Percentiles rank a stretch among this genome's conserved stretches.
Conservation (phyloP, 2,888 invertebrate genomes). For the Oasisia sp. region DNA sequence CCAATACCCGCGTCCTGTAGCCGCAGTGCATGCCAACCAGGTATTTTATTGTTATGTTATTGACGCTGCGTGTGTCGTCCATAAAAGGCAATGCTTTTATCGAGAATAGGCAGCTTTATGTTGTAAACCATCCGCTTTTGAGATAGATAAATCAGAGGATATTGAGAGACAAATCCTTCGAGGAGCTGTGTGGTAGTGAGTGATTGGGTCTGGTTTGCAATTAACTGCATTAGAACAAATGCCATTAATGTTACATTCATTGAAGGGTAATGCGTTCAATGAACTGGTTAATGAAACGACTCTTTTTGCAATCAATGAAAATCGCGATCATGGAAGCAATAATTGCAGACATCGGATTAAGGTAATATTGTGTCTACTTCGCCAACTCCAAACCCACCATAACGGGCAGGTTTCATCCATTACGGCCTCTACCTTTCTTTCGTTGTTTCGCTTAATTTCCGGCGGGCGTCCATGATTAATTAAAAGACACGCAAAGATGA, state of each 20-base stretch:
- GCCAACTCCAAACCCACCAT: not conserved
- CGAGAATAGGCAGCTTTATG: not conserved
- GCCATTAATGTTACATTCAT: not conserved
- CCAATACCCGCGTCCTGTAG: not conserved
- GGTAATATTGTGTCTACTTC: not conserved
- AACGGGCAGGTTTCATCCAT: not conserved
- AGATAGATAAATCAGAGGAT: not conserved
- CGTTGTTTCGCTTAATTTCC: too few species aligned
- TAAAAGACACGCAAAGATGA: too few species aligned
- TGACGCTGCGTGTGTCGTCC: not conserved
- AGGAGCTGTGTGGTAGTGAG: too few species aligned
- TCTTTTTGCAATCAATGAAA: conserved; percentile 5
- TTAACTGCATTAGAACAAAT: not conserved
- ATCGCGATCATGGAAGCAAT: not conserved
- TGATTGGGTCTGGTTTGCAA: not conserved
- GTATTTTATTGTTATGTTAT: not conserved
- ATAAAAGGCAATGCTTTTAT: not conserved
- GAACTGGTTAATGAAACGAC: not conserved
- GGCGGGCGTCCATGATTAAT: too few species aligned
- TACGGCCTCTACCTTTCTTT: too few species aligned
- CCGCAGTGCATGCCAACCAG: not conserved
- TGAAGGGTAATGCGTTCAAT: not conserved
- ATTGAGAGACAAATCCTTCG: not conserved
- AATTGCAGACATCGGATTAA: not conserved
- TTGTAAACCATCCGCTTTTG: not conserved